Conservation (phyloP, 2,113 vertebrate genomes). For the Coturnix japonica region DNA sequence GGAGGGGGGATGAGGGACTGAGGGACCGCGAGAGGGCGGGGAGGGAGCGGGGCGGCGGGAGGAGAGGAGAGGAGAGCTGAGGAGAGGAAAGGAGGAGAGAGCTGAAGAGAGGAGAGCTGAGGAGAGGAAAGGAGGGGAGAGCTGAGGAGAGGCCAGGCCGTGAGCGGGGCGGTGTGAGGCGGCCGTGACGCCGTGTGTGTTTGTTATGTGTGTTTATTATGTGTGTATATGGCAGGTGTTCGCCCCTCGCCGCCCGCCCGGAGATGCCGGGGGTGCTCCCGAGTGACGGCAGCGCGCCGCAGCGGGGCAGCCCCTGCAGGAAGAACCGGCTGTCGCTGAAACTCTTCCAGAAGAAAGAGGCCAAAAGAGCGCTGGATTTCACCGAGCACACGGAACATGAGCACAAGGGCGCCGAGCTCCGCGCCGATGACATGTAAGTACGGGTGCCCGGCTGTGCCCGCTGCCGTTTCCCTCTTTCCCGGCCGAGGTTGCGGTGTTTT, state of each 20-base stretch:
- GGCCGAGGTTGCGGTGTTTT: too few relatives aligned
- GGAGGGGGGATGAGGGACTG: too few relatives aligned
- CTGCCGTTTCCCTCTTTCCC: too few relatives aligned
- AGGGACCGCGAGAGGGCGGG: too few relatives aligned
- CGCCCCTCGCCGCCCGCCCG: neutral
- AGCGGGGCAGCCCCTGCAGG: conserved; percentile 85
- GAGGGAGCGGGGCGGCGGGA: too few relatives aligned
- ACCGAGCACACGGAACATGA: conserved; percentile 86
- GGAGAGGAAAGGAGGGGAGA: too few relatives aligned
- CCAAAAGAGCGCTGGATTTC: conserved; percentile 93
- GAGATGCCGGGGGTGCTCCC: conserved; percentile 90
- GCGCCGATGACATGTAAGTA: conserved; percentile 82
- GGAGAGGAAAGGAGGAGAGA: too few relatives aligned
- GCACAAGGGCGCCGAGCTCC: conserved; percentile 67
- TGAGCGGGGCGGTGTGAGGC: neutral
- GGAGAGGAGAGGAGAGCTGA: too few relatives aligned
- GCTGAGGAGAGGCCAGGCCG: too few relatives aligned
- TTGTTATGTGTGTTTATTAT: too few relatives aligned
- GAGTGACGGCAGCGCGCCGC: conserved; percentile 79
- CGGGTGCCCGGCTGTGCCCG: too few relatives aligned
- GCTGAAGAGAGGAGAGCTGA: too few relatives aligned
- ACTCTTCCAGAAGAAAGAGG: conserved; percentile 96
- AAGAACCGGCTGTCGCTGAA: conserved; percentile 91
- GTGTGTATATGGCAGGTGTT: conserved; percentile 44
- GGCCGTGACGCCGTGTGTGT: neutral